Evolutionary conservation across 2,797 vertebrate species (phyloP).

Genomic region (Mycteria americana): DNA sequence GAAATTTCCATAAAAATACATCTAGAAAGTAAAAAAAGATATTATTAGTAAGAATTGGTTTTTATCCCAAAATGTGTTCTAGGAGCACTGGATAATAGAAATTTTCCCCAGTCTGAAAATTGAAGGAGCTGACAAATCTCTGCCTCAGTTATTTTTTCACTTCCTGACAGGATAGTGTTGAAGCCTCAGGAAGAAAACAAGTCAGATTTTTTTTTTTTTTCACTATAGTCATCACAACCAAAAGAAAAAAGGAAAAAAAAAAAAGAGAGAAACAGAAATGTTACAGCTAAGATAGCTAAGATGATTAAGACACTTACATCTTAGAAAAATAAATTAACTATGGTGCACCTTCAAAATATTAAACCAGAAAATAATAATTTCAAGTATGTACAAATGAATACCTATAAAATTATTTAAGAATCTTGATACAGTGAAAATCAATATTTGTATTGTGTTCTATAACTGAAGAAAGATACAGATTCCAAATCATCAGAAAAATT

Average conservation of each 20-base stretch:
- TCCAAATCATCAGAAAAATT: neutral
- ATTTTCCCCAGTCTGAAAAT: neutral
- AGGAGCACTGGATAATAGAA: neutral
- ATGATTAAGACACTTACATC: neutral
- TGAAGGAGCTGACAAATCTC: neutral
- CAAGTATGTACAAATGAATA: neutral
- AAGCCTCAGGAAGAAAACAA: neutral
- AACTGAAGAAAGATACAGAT: neutral
- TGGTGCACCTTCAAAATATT: neutral
- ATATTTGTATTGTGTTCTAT: neutral
- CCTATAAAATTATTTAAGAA: neutral
- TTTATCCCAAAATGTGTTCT: neutral
- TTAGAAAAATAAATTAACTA: neutral
- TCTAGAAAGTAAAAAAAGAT: neutral
- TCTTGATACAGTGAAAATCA: neutral
- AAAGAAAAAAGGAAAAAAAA: neutral
- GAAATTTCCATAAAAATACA: neutral
- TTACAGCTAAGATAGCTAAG: neutral
- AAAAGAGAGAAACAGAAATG: neutral
- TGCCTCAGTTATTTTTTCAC: neutral
- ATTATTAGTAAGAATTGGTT: fast-evolving
- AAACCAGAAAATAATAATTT: neutral
- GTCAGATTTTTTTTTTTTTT: neutral
- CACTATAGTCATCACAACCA: neutral
- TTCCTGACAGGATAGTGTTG: neutral